Conservation (phyloP, 1,140 invertebrate species). For the Drosophila arawakana region DNA sequence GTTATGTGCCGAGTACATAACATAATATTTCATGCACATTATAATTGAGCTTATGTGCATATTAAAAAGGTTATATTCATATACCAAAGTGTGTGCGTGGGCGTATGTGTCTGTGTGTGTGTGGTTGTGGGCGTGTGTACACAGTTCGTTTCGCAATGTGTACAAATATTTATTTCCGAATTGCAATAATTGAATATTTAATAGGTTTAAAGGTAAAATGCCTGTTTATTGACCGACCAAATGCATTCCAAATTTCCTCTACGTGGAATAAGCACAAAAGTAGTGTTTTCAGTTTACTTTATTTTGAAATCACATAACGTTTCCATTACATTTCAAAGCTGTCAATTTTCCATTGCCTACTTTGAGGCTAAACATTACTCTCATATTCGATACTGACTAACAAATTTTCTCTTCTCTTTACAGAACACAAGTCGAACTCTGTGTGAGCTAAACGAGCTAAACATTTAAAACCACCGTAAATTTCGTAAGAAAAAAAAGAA, state of each 20-base stretch:
- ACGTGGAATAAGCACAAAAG: not conserved
- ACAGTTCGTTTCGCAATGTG: slow-evolving; percentile 46
- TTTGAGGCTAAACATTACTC: not conserved
- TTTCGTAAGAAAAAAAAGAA: not conserved
- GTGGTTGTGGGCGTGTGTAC: slow-evolving; percentile 25
- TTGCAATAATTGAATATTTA: slow-evolving; percentile 64
- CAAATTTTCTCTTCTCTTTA: not conserved
- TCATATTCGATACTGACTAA: not conserved
- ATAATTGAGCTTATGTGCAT: slow-evolving; percentile 43
- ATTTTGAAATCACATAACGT: not conserved
- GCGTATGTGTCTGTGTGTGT: slow-evolving; percentile 2
- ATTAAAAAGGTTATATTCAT: slow-evolving; percentile 26
- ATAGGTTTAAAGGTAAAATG: slow-evolving; percentile 13
- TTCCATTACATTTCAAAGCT: not conserved
- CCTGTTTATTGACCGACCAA: slow-evolving; percentile 18
- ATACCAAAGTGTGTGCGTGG: slow-evolving; percentile 14
- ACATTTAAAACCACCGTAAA: slow-evolving; percentile 6
- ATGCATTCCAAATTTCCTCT: not conserved
- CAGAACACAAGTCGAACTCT: slow-evolving; percentile 8
- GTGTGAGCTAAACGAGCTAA: slow-evolving; percentile 15
- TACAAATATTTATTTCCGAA: slow-evolving; percentile 61
- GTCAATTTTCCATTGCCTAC: slow-evolving; percentile 8
- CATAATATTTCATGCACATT: slow-evolving; percentile 29
- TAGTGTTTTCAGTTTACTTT: not conserved
- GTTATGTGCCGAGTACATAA: slow-evolving; percentile 29